Percentiles rank a stretch among this genome's conserved stretches.
Conservation (phyloP, 2,797 vertebrate species). For the Xiphorhynchus erythropygius region DNA sequence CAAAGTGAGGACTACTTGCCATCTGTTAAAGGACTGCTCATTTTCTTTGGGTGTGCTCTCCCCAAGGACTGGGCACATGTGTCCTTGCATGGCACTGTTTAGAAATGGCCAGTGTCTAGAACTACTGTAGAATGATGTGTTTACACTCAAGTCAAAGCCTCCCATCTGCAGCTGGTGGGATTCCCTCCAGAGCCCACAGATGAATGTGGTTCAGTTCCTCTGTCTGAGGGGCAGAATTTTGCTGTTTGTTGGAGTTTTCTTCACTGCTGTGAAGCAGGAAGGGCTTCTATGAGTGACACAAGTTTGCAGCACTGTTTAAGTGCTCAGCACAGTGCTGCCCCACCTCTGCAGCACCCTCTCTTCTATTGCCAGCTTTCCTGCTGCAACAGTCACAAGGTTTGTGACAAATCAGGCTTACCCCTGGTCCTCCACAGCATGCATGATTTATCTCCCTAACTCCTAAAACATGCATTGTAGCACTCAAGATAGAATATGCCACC, state of each 20-base stretch:
- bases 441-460: not conserved
- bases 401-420: not conserved
- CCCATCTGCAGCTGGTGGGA: not conserved
- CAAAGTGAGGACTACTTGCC: not conserved
- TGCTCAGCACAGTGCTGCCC: not conserved
- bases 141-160: not conserved
- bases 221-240: not conserved
- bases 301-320: not conserved
- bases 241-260: not conserved
- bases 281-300: not conserved
- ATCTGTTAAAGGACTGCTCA: not conserved
- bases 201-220: not conserved
- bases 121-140: not conserved
- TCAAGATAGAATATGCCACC: not conserved
- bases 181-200: not conserved
- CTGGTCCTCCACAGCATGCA: not conserved
- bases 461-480: not conserved
- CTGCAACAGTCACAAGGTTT: not conserved
- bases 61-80: not conserved
- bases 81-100: not conserved
- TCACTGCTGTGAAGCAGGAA: not conserved
- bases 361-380: too few relatives aligned
- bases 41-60: not conserved
- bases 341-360: not conserved
- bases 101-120: not conserved